Percentiles rank a stretch among this genome's conserved stretches.
phyloP scores from a whole-genome alignment of 2,797 vertebrate species.

The Steatocranus sp. region DNA sequence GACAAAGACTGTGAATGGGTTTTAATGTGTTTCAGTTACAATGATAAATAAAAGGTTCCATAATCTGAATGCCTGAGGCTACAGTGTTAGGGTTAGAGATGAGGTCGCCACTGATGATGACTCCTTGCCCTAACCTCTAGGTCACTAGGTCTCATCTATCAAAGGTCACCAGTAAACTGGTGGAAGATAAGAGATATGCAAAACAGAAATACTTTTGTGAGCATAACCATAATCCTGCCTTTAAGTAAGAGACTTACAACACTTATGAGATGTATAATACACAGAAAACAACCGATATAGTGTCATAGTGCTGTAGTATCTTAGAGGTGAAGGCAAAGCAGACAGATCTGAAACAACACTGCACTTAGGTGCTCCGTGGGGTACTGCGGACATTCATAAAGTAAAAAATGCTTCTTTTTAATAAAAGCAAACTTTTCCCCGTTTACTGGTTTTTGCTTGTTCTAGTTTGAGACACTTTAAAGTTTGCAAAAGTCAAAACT shows the following conservation, averaged over 20 bases:
- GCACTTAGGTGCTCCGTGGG: not conserved
- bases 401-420: not conserved
- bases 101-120: not conserved
- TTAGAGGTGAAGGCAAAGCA: not conserved
- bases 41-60: not conserved
- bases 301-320: not conserved
- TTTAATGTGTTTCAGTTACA: not conserved
- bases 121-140: not conserved
- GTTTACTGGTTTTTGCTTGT: not conserved
- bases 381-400: accelerated
- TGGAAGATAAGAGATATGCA: not conserved
- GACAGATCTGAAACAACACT: not conserved
- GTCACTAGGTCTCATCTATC: not conserved
- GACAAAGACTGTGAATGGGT: not conserved
- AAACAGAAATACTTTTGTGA: not conserved
- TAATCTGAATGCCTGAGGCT: not conserved
- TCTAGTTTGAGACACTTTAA: not conserved
- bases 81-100: not conserved
- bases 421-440: not conserved
- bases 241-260: not conserved
- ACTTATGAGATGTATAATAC: not conserved
- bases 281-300: not conserved
- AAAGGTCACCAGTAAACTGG: not conserved
- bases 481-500: not conserved
- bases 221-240: not conserved